Evolutionary conservation across 2,797 vertebrate species (phyloP), one percentile per base, ranked within the genome.

Genomic region (Sebastes kiyomatsui): DNA sequence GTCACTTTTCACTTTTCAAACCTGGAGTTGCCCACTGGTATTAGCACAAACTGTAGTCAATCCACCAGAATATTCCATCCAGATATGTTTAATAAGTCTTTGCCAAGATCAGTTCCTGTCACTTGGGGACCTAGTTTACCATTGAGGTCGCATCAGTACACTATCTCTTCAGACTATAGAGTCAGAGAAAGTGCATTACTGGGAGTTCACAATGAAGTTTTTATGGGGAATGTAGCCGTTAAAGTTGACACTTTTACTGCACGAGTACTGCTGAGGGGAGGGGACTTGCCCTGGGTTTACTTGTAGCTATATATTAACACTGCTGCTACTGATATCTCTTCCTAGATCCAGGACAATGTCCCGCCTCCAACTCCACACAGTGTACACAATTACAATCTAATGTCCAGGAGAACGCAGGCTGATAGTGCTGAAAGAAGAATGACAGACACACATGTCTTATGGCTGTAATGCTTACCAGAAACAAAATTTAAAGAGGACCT

Each of bases 221-320:
- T 90, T 79, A 85, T 75, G 52, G 64, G 58, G 32, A 84, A 61
- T 72, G 67, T 64, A 56, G 67, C 75, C 20, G 32, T 80, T 87
- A 81, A 86, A 90, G 65, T 14, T 4, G 59, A 75, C 62, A 67
- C 38, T 87, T 81, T 85, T 65, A 80, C 71, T 79, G 65, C 61
- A n/a, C 16, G 18, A 72, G 64, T 27, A 66, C 79, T 78, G 67
- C 10, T 18, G 65, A 73, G 67, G 59, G 58, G 65, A 58, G 67
- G 62, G 30, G 72, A 22, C 32, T 79, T 76, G 78, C 68, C 75
- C 76, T 75, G 38, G 25, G 13, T 70, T 81, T 85, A 72, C 75
- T 75, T 75, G 33, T 72, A 75, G 70, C 65, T 75, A 46, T 77
- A 78, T 79, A 87, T 81, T 87, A 84, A 81, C 80, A 58, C 58